Percentiles rank a stretch among this genome's conserved stretches.
phyloP scores from a whole-genome alignment of 2,113 vertebrate genomes.

The Sinosuthora webbiana region DNA sequence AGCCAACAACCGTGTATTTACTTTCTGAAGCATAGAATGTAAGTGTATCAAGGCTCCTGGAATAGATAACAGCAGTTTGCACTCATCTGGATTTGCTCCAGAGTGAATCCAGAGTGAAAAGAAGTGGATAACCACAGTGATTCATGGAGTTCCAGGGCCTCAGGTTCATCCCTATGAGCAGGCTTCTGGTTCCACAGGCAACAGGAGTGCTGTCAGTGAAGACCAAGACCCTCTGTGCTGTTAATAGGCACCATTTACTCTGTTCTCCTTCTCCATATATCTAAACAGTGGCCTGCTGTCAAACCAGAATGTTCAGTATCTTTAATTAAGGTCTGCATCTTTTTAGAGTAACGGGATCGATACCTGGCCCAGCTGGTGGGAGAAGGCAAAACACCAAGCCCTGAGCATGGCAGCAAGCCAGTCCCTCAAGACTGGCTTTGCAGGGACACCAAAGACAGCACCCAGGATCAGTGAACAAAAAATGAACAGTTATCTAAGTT shows the following conservation, averaged over 20 bases:
- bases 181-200: background rate
- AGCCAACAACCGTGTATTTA: background rate
- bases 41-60: background rate
- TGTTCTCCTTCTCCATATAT: background rate
- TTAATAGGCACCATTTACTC: background rate
- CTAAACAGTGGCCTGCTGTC: background rate
- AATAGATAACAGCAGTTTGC: background rate
- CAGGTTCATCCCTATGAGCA: background rate
- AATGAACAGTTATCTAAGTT: background rate
- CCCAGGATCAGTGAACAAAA: background rate
- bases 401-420: background rate
- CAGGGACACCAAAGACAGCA: background rate
- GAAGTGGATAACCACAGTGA: background rate
- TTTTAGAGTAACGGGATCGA: rapidly evolving
- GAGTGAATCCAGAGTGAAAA: background rate
- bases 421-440: background rate
- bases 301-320: background rate
- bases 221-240: background rate
- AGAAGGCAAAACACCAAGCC: background rate
- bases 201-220: background rate
- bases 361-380: background rate
- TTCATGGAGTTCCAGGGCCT: background rate
- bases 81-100: background rate
- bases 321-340: background rate
- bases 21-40: background rate